Base-by-base conservation (phyloP, 2,888 invertebrate genomes). In the Aricia artaxerxes region DNA sequence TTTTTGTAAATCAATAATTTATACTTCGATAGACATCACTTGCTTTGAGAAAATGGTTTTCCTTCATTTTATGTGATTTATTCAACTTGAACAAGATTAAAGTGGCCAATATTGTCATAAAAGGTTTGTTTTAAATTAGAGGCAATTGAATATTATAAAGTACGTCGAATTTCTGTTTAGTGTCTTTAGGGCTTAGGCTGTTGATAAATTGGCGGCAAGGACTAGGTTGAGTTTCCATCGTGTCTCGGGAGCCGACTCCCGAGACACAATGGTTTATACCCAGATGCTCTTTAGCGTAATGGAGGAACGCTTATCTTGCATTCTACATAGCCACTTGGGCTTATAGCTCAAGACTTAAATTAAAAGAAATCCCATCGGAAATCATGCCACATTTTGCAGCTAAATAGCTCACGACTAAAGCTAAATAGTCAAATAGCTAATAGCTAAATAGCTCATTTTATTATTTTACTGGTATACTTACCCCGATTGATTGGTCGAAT, bases 211-310 rank as follows among this genome's bases (percentile, higher is more conserved):
- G 49, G 40, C 31, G 38, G 16, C n/a, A 40, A 73, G 44, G 73
- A 44, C 24, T 73, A 35, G 24, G 13, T 24, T 35, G 11, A 35
- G 57, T 16, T 35, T 16, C 57, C 35, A 13, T 57, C 53, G 57
- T 53, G 9, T 38, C 31, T 53, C 31, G 76, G 57, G 16, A 53
- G 24, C 13, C 31, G 53, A 7, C 6, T 35, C 49, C 24, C 24
- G 24, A 24, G 24, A 24, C 24, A 24, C 24, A 24, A 24, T 24
- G 24, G 35, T 76, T 57, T 35, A 76, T 57, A 76, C 53, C 76
- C 76, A 76, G 35, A 49, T 76, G 76, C 35, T 57, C 35, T 35
- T 57, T 57, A 35, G 35, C 16, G 76, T 76, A 76, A 57, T 76
- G 76, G 57, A 57, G 53, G 11, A 76, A 57, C 31, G 35, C 57